Conservation (phyloP, 2,113 vertebrate genomes). For the Cyprinodon brontotheroides region DNA sequence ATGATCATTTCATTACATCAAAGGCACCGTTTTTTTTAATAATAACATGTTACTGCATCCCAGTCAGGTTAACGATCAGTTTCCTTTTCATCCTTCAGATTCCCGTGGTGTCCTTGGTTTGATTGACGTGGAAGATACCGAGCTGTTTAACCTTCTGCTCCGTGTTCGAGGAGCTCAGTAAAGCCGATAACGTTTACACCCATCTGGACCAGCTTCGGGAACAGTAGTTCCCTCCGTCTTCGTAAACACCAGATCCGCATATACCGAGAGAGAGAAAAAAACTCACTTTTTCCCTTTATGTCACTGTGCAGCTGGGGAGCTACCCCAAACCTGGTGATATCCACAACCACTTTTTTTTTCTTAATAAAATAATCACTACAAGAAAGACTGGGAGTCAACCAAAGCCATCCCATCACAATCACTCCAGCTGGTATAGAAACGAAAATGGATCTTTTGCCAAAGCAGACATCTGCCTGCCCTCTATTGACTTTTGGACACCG, state of each 20-base stretch:
- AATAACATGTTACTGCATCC: too few relatives aligned
- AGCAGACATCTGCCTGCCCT: conserved; percentile 67
- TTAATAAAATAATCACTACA: conserved; percentile 7
- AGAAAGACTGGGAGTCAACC: conserved; percentile 39
- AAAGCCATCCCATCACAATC: conserved; percentile 53
- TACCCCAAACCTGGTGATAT: conserved; percentile 19
- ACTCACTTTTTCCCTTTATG: conserved; percentile 2
- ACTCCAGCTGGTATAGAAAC: conserved; percentile 41
- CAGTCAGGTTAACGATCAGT: not conserved
- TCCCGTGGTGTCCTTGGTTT: conserved; percentile 91
- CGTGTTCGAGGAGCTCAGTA: conserved; percentile 88
- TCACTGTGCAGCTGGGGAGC: conserved; percentile 18
- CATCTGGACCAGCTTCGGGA: conserved; percentile 85
- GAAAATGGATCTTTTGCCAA: conserved; percentile 66
- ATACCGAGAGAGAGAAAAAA: not conserved
- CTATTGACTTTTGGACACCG: conserved; percentile 55
- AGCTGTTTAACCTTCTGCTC: conserved; percentile 89
- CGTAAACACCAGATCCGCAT: not conserved
- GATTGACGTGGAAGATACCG: conserved; percentile 89
- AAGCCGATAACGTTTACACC: conserved; percentile 85
- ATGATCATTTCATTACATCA: too few relatives aligned
- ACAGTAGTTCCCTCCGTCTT: conserved; percentile 64
- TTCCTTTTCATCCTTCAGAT: conserved; percentile 70
- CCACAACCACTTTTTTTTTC: conserved; percentile 36
- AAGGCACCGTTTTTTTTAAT: too few relatives aligned